Evolutionary conservation across 1,140 invertebrate species (phyloP), one percentile per base, ranked within the genome.

Genomic region (Pogonognathellus flavescens): DNA sequence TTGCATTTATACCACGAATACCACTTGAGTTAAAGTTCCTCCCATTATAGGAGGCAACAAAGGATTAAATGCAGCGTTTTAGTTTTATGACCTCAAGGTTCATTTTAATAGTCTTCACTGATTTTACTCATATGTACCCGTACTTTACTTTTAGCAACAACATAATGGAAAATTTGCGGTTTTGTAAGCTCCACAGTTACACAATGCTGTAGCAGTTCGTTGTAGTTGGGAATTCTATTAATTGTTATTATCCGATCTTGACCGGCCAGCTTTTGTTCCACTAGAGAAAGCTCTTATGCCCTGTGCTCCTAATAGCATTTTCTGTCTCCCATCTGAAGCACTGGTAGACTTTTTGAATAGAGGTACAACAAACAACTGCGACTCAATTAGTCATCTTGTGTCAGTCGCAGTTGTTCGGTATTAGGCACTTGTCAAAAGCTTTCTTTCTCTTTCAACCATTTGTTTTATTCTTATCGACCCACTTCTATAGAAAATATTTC

Each of bases 31-130:
- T 76, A 18, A 49, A 14, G 53, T 66, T 66, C 62, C 8, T 31
- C 22, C 62, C 20, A 66, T 66, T 66, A 66, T 50, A 14, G 53
- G 14, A 50, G 16, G 13, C 16, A 76, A 76, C 41, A 76, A 76
- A 76, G 14, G 41, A 76, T 70, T 76, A 76, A 18, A n/a, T 76
- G 41, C 41, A 49, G 49, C 41, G 25, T 70, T 70, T 66, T 70
- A 25, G 66, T 70, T 70, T 41, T 41, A 70, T 70, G 70, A 9
- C 1, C 70, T 50, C 31, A n/a, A 72, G 25, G 16, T 22, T 11
- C 41, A 49, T 49, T 76, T 76, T 50, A 14, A 76, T 70, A 70
- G 22, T 11, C 25, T 49, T 41, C 66, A 6, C 14, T 16, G 10
- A 70, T 41, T 70, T 16, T 41, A 41, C 25, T 25, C 59, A 20